Base-by-base conservation (phyloP, 2,113 vertebrate species). In the Nesoenas mayeri region DNA sequence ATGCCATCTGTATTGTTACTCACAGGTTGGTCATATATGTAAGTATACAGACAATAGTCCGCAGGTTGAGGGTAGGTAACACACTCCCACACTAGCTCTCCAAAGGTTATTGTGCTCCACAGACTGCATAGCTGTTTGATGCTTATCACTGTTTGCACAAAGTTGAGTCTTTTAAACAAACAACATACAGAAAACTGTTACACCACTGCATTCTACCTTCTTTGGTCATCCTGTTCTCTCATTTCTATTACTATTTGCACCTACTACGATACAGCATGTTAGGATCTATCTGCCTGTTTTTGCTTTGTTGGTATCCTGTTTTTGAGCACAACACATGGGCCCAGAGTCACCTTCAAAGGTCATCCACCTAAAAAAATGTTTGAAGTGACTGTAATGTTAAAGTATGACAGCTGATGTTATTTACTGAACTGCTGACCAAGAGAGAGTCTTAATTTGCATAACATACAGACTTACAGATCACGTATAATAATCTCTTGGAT, bases 81-180 rank as follows among this genome's bases (percentile, higher is more conserved):
- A 12, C 38, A 21, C 15, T 81, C 29, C 14, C 38, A 62, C 13
- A 31, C 16, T 3, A 64, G 22, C 18, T 25, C 67, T 67, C 28
- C 8, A 3, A 75, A 89, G 88, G 90, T 96, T 93, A 81, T 17
- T 53, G 48, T 79, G 88, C 57, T 94, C 79, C 85, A 91, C 38
- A 80, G n/a, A 83, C 11, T 3, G 3, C 83, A 26, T 7, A 38
- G 38, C 3, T 29, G 48, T 4, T 53, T 64, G 88, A 93, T 84
- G 40, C 75, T 93, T 95, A 93, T 93, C 93, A 72, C n/a, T 72
- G 38, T 80, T 96, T 88, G 69, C 31, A 84, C 66, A 81, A 91
- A 93, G 57, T 28, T 79, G 51, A 67, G 56, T 77, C 87, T 79
- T 90, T 91, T 81, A 64, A 96, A 88, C 60, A 58, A 74, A 61